Conservation (phyloP, 2,797 vertebrate species). For the Cirrhinus mrigala region DNA sequence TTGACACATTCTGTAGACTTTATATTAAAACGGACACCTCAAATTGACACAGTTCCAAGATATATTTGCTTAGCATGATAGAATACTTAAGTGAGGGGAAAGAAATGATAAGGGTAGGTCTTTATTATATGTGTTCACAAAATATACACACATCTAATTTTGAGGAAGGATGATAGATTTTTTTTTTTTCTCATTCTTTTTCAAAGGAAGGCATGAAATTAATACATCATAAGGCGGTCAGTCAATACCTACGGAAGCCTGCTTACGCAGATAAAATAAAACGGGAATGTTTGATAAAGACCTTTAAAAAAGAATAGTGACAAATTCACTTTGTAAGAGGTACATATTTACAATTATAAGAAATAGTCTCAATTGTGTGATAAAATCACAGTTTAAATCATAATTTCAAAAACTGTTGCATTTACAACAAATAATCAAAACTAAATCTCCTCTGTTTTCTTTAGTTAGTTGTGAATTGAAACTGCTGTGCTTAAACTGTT, state of each 20-base stretch:
- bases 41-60: slow-evolving; percentile 16
- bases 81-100: slow-evolving; percentile 32
- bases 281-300: not conserved
- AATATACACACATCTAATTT: not conserved
- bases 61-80: slow-evolving; percentile 47
- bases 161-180: slow-evolving; percentile 38
- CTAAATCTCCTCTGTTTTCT: not conserved
- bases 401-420: not conserved
- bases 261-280: too few species aligned
- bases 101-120: slow-evolving; percentile 15
- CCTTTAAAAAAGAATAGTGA: not conserved
- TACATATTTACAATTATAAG: not conserved
- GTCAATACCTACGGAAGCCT: not conserved
- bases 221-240: slow-evolving; percentile 10
- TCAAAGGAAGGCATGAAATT: slow-evolving; percentile 28
- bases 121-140: slow-evolving; percentile 20
- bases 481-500: not conserved
- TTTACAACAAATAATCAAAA: not conserved
- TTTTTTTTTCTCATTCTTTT: slow-evolving; percentile 12
- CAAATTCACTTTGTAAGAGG: not conserved
- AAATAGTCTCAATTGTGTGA: not conserved
- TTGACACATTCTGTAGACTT: not conserved
- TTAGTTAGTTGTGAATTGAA: not conserved
- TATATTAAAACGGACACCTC: slow-evolving; percentile 4
- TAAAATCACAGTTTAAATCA: too few species aligned